A percentile compares a stretch with the other conserved stretches of the same genome.
phyloP scores from a whole-genome alignment of 1,140 invertebrate species.

The Trichonephila clavipes region DNA sequence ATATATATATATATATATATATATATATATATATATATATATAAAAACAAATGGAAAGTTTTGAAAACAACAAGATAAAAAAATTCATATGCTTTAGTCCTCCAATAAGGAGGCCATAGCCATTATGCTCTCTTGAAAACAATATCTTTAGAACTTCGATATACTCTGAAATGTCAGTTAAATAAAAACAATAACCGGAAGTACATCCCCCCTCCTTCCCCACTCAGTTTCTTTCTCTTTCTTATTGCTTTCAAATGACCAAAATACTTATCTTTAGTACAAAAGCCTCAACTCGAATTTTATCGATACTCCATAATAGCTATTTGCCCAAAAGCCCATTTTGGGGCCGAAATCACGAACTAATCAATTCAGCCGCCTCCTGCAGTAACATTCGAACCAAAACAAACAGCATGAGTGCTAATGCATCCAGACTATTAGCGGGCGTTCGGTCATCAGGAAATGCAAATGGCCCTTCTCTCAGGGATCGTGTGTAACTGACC shows the following conservation, averaged over 20 bases:
- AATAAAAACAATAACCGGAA: neutral
- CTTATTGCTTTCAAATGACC: neutral
- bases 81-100: too few relatives aligned
- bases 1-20: too few relatives aligned
- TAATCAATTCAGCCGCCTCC: neutral
- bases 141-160: too few relatives aligned
- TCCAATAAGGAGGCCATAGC: too few relatives aligned
- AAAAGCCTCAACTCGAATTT: neutral
- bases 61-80: too few relatives aligned
- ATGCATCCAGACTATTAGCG: conserved; percentile 42
- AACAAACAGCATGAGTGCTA: conserved; percentile 3
- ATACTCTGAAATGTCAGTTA: neutral
- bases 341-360: neutral
- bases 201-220: neutral
- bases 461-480: conserved; percentile 17
- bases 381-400: neutral
- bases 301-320: neutral
- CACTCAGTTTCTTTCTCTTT: neutral
- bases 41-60: too few relatives aligned
- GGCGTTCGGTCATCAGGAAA: neutral
- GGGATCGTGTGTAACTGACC: neutral
- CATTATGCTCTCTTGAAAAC: too few relatives aligned
- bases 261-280: neutral
- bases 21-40: too few relatives aligned
- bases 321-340: neutral